Conservation (phyloP, 2,113 vertebrate genomes). For the Macroglossus sobrinus region DNA sequence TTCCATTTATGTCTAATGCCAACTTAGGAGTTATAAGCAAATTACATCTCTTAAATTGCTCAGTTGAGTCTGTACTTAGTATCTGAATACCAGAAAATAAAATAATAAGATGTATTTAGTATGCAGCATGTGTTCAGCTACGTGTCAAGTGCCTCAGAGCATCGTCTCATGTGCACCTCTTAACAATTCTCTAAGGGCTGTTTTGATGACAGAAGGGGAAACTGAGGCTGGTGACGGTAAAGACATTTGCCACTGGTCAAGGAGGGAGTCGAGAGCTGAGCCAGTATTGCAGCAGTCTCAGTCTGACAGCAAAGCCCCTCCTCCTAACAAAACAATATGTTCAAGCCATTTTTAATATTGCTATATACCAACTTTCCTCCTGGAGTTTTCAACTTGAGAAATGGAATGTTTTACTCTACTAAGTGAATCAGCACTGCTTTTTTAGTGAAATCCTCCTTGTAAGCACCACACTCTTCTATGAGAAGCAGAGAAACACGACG, state of each 20-base stretch:
- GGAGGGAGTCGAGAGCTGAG: rapidly evolving
- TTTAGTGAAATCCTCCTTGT: rapidly evolving
- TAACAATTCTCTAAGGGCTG: rapidly evolving
- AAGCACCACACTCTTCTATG: neutral
- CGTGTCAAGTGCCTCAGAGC: rapidly evolving
- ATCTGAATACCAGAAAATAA: neutral
- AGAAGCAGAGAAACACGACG: neutral
- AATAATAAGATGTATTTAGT: neutral
- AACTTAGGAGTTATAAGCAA: neutral
- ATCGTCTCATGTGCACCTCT: neutral
- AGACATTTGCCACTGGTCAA: neutral
- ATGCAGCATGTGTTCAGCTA: rapidly evolving
- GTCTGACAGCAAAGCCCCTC: neutral
- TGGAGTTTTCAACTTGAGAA: neutral
- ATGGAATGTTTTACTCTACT: too few species aligned
- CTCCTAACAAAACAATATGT: neutral
- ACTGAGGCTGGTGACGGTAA: neutral
- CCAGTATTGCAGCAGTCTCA: rapidly evolving
- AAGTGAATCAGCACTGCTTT: neutral
- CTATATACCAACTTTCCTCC: neutral
- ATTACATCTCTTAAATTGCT: neutral
- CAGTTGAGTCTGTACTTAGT: neutral
- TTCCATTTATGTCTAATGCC: neutral
- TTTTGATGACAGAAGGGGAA: neutral
- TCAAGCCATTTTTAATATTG: neutral